Percentiles rank a stretch among this genome's conserved stretches.
These are phyloP conservation scores for Caenorhabditis sp. DNA, from an alignment of 2,888 invertebrate genomes.

Conservation along the genomic window DNA sequence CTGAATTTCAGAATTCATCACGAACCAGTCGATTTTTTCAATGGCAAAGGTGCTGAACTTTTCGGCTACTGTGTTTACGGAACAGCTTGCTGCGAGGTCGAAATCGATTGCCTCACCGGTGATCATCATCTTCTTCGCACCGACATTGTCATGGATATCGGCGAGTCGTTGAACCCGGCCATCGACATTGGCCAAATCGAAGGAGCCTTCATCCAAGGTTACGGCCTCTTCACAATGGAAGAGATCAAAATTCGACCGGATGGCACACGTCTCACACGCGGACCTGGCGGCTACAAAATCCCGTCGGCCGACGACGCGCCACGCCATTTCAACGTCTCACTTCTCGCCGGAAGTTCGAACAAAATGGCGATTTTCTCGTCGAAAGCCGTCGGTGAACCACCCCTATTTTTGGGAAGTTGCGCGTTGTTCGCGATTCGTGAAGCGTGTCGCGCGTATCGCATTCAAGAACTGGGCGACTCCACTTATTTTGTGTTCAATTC, in stretches of 20 bases:
- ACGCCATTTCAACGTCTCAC: conserved; percentile 86
- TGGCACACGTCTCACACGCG: conserved; percentile 76
- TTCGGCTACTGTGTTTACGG: conserved; percentile 89
- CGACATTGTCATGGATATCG: conserved; percentile 96
- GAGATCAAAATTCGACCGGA: conserved; percentile 83
- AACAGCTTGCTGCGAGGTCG: conserved; percentile 85
- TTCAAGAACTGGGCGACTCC: conserved; percentile 38
- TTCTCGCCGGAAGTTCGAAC: conserved; percentile 89
- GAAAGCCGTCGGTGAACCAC: conserved; percentile 96
- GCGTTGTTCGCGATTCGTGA: conserved; percentile 86
- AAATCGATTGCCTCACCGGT: conserved; percentile 91
- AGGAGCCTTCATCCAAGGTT: conserved; percentile 91
- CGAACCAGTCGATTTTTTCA: conserved; percentile 61
- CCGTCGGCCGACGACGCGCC: conserved; percentile 93
- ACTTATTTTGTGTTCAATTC: conserved; percentile 75
- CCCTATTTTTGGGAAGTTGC: conserved; percentile 86
- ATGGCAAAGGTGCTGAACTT: conserved; percentile 77
- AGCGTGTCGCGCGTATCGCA: conserved; percentile 83
- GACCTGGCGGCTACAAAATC: conserved; percentile 91
- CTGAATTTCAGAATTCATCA: conserved; percentile 51
- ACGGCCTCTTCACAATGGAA: conserved; percentile 89
- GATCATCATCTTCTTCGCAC: conserved; percentile 87
- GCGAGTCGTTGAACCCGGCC: conserved; percentile 91
- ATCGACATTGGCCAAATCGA: conserved; percentile 96
- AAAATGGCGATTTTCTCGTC: conserved; percentile 91